phyloP scores from a whole-genome alignment of 2,797 vertebrate species.

The Falco novaeseelandiae region DNA sequence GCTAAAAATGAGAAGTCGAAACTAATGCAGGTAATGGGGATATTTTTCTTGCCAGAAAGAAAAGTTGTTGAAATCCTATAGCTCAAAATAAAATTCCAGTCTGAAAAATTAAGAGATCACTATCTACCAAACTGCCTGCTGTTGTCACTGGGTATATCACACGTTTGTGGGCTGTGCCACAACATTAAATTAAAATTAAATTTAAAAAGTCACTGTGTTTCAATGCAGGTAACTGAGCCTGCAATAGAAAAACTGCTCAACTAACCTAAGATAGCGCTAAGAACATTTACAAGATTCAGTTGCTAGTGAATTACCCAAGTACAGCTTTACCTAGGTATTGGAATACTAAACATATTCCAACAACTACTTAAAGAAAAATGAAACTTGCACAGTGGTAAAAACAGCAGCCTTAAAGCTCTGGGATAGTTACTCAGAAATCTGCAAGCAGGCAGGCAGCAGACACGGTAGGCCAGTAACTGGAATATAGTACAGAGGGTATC shows the following conservation, averaged over 20 bases:
- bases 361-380: neutral
- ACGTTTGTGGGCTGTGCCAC: fast-evolving
- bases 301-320: neutral
- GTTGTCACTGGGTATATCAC: too few species aligned
- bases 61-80: neutral
- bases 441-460: neutral
- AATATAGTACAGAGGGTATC: neutral
- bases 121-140: neutral
- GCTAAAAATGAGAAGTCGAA: neutral
- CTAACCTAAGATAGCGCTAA: fast-evolving
- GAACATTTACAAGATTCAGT: neutral
- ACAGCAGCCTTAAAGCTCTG: neutral
- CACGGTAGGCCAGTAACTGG: fast-evolving
- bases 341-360: neutral
- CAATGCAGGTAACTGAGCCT: neutral
- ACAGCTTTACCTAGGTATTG: neutral
- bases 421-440: neutral
- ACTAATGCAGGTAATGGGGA: neutral
- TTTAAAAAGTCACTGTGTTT: neutral
- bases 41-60: neutral
- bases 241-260: neutral
- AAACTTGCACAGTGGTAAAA: neutral
- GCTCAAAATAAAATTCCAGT: neutral
- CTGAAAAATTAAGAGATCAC: neutral
- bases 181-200: too few species aligned